Evolutionary conservation across 1,140 invertebrate genomes (phyloP), one percentile per base, ranked within the genome.

Genomic region (Mactra quadrangularis): DNA sequence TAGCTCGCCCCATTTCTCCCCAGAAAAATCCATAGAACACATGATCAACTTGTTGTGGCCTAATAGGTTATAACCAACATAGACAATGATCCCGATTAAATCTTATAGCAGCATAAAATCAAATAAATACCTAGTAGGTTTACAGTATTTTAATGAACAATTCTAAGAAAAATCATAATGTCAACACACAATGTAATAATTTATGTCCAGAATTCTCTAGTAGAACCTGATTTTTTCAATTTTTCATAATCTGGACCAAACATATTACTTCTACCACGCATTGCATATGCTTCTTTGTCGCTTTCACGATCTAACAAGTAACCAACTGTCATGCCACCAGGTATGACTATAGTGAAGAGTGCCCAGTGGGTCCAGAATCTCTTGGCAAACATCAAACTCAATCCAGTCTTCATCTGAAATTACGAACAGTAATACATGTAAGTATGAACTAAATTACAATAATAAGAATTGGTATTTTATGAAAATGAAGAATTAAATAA

Each of bases 351-450:
- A 17, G 47, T 6, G 45, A 50, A 15, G 3, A 50, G 11, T 29
- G 22, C n/a, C 74, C 74, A 62, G 0, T 35, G 17, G 9, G 27
- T 7, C 74, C 74, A 76, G 33, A 62, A 76, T 25, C 59, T 60
- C 38, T 55, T n/a, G 2, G 57, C 41, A 76, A 70, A 81, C 77
- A 81, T 70, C 29, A 81, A 45, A 27, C n/a, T 25, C 6, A 71
- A 25, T 31, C 77, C 77, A 31, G 77, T 70, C 77, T 33, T 70
- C 77, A 81, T 81, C 77, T 81, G 64, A 4, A 70, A 71, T 59
- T 29, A 33, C n/a, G 19, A 31, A 71, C 45, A 53, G 22, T 25
- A 71, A 52, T 27, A 41, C 57, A 29, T 25, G 19, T 25, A 60
- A 29, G n/a, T n/a, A n/a, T n/a, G n/a, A n/a, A n/a, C n/a, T n/a